phyloP scores from a whole-genome alignment of 2,113 vertebrate genomes.

The Microcebus lehilahytsara region DNA sequence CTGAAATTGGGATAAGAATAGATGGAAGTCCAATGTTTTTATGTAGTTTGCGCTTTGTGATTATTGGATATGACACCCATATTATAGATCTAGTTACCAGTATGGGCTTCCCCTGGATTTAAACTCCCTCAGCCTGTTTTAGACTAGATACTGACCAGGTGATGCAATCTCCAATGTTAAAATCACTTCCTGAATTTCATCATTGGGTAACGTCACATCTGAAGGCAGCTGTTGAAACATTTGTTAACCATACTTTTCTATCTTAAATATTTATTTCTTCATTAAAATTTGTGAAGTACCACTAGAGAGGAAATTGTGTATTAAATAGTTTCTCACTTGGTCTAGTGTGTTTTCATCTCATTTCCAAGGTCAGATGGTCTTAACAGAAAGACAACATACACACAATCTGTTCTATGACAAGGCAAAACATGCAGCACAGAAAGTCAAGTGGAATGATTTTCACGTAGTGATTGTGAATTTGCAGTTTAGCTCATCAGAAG shows the following conservation, averaged over 20 bases:
- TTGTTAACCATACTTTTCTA: slow-evolving; percentile 88
- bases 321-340: slow-evolving; percentile 88
- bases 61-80: not conserved
- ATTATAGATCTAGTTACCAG: not conserved
- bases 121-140: not conserved
- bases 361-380: slow-evolving; percentile 89
- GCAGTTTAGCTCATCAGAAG: slow-evolving; percentile 76
- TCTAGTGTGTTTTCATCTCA: slow-evolving; percentile 88
- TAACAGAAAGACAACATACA: slow-evolving; percentile 87
- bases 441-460: slow-evolving; percentile 85
- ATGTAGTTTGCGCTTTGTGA: not conserved
- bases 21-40: not conserved
- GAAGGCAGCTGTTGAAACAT: slow-evolving; percentile 81
- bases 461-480: slow-evolving; percentile 78
- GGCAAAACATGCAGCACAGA: slow-evolving; percentile 84
- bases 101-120: not conserved
- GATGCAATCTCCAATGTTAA: slow-evolving; percentile 16
- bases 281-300: slow-evolving; percentile 88
- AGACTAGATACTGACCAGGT: not conserved
- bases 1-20: not conserved
- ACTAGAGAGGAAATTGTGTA: slow-evolving; percentile 85
- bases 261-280: slow-evolving; percentile 89
- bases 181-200: slow-evolving; percentile 56
- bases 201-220: slow-evolving; percentile 43
- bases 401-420: slow-evolving; percentile 88